A percentile compares a stretch with the other conserved stretches of the same genome.
Conservation (phyloP, 2,113 vertebrate genomes). For the Pteruthius melanotis region DNA sequence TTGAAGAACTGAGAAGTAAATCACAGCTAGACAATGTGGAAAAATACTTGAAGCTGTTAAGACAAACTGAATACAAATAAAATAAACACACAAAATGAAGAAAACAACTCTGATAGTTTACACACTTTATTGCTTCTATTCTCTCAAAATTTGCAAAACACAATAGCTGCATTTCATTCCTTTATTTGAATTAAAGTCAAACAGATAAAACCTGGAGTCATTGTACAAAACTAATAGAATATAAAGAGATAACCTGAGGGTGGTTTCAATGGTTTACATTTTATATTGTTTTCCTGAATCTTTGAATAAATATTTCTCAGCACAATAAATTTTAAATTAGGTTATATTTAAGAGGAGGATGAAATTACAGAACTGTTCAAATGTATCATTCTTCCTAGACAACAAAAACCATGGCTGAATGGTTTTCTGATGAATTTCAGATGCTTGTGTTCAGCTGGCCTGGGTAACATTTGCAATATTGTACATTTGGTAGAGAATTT, state of each 20-base stretch:
- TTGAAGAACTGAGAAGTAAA: not conserved
- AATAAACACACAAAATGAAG: not conserved
- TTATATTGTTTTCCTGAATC: not conserved
- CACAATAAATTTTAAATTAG: constrained; percentile 7
- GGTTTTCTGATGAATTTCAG: not conserved
- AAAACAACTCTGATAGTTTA: not conserved
- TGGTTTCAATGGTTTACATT: not conserved
- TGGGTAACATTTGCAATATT: not conserved
- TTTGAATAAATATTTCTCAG: constrained; percentile 20
- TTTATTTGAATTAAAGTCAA: constrained; percentile 8
- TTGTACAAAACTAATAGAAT: not conserved
- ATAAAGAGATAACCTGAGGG: not conserved
- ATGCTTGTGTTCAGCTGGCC: not conserved
- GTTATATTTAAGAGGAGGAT: not conserved
- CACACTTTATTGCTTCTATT: not conserved
- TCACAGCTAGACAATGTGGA: not conserved
- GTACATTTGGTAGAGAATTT: not conserved
- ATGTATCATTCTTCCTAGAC: not conserved
- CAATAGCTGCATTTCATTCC: not conserved
- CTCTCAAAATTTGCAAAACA: not conserved
- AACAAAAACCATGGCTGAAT: not conserved
- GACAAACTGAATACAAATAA: not conserved
- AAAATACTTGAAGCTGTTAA: not conserved
- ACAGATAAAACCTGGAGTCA: not conserved
- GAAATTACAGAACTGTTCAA: not conserved